Evolutionary conservation across 2,888 invertebrate genomes (phyloP), one percentile per base, ranked within the genome.

Genomic region (Zygogramma bicolorata): DNA sequence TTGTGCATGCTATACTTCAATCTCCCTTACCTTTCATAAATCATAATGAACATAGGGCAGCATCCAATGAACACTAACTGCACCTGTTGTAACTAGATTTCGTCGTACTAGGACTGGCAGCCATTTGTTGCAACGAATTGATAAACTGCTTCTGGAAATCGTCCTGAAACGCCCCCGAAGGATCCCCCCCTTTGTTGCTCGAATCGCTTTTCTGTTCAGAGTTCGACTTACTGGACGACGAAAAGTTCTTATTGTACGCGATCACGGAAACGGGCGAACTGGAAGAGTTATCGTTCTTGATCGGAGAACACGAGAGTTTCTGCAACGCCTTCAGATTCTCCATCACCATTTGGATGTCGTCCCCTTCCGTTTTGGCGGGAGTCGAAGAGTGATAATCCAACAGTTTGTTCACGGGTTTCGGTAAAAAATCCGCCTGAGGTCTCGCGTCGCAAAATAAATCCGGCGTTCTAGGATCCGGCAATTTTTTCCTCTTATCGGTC

Each of bases 271-370:
- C 86, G 3, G 86, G 85, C 1, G 85, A 84, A 72, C 84, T 82
- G 1, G 81, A 80, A 8, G 82, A 79, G n/a, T 81, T 82, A 38
- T 81, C 84, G 15, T 79, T 73, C 72, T 85, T 85, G 3, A 82
- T 81, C 0, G 86, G 86, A 10, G 85, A 85, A 49, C 73, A 71
- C 0, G 86, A 84, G 78, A 87, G 77, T 74, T 87, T 88, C 76
- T 88, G 88, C 53, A 89, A 81, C 59, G 86, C 88, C 77, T 88
- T 88, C 49, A 89, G 81, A 68, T 87, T 86, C 71, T 88, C 88
- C 86, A 88, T 88, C 20, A 88, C 87, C 80, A 87, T 87, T 70
- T 86, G 87, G 53, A 88, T 88, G 75, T 89, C 88, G 38, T 85
- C 86, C 20, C 82, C 83, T 27, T 85, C 85, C 5, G 74, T 70